Conservation (phyloP, 2,888 invertebrate genomes). For the Tillus elongatus region DNA sequence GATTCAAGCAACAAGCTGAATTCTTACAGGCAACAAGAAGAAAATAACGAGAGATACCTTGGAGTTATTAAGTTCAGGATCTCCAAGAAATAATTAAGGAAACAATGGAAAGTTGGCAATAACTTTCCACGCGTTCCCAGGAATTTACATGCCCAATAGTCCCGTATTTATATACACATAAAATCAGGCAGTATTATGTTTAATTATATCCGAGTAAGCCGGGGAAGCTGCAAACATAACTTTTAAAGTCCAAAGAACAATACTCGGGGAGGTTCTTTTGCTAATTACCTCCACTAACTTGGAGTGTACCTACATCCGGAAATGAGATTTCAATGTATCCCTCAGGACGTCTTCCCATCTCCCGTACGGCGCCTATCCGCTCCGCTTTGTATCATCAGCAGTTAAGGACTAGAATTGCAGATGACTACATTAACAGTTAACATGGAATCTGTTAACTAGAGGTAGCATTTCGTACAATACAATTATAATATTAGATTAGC, state of each 20-base stretch:
- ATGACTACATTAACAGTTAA: slow-evolving; percentile 37
- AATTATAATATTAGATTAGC: slow-evolving; percentile 47
- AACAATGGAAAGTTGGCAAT: too few relatives aligned
- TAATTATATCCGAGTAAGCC: not conserved
- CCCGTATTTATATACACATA: too few relatives aligned
- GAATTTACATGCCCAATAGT: too few relatives aligned
- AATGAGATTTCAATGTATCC: slow-evolving; percentile 45
- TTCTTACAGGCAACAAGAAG: too few relatives aligned
- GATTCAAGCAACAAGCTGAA: too few relatives aligned
- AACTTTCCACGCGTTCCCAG: too few relatives aligned
- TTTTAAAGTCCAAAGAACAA: slow-evolving; percentile 24
- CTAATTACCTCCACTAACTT: slow-evolving; percentile 36
- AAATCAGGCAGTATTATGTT: too few relatives aligned
- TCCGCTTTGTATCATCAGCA: slow-evolving; percentile 16
- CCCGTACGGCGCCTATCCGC: slow-evolving; percentile 18
- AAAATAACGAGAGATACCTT: too few relatives aligned
- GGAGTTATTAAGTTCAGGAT: too few relatives aligned
- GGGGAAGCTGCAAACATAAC: slow-evolving; percentile 11
- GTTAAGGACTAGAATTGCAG: slow-evolving; percentile 28
- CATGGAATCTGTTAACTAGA: slow-evolving; percentile 43
- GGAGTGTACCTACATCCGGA: slow-evolving; percentile 35
- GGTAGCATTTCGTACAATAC: slow-evolving; percentile 43
- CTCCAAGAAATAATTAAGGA: too few relatives aligned
- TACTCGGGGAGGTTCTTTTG: slow-evolving; percentile 32
- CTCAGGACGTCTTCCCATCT: slow-evolving; percentile 36